Evolutionary conservation across 1,140 invertebrate species (phyloP).

Genomic region (Cephus cinctus): DNA sequence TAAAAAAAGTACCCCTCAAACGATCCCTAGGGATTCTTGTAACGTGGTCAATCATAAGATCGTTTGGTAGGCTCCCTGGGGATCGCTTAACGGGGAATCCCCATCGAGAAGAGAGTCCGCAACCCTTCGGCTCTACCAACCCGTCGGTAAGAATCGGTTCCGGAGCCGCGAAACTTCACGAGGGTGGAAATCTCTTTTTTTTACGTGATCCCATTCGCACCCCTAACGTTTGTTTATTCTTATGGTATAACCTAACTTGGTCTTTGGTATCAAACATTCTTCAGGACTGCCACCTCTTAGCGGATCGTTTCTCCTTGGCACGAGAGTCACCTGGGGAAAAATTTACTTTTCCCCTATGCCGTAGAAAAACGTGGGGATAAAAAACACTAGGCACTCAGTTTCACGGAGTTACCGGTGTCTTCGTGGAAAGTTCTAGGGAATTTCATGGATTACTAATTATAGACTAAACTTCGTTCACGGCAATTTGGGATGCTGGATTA

Average conservation of each 20-base stretch:
- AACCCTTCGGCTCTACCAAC: slow-evolving; percentile 29
- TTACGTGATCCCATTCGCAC: slow-evolving; percentile 46
- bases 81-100: slow-evolving; percentile 40
- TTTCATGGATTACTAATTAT: no score
- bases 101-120: slow-evolving; percentile 9
- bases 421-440: no score
- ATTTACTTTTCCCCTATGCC: no score
- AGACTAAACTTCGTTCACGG: no score
- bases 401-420: no score
- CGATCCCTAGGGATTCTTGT: slow-evolving; percentile 45
- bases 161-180: slow-evolving; percentile 26
- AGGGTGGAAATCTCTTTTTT: slow-evolving; percentile 51
- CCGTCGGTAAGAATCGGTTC: slow-evolving; percentile 39
- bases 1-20: no score
- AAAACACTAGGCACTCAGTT: no score
- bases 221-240: no score
- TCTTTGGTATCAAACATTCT: slow-evolving; percentile 20
- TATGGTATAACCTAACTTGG: no score
- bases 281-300: not conserved
- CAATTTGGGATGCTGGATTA: no score
- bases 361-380: no score
- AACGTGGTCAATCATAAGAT: slow-evolving; percentile 58
- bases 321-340: no score
- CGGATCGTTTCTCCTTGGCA: not conserved
- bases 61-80: slow-evolving; percentile 43